A percentile compares a stretch with the other conserved stretches of the same genome.
Conservation (phyloP, 2,888 invertebrate species). For the Campaea margaritaria region DNA sequence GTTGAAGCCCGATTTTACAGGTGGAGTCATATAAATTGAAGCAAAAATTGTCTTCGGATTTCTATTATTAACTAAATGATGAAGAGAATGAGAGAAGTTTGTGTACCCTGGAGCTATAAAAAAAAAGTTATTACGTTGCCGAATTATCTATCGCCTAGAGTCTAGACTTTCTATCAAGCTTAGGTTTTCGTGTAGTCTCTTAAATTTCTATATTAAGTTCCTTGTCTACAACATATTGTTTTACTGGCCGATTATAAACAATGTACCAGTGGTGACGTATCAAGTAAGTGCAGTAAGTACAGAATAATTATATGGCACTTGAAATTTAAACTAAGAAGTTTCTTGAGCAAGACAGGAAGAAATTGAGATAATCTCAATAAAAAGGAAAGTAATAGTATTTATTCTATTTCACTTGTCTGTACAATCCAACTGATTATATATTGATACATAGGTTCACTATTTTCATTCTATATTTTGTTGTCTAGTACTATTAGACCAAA, state of each 20-base stretch:
- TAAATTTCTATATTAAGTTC: conserved; percentile 28
- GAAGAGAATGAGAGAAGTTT: too few species aligned
- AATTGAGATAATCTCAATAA: conserved; percentile 2
- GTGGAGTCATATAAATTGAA: too few species aligned
- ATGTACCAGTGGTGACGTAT: conserved; percentile 45
- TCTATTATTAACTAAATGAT: too few species aligned
- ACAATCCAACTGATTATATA: background rate
- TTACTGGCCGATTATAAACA: conserved; percentile 19
- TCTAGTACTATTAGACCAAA: background rate
- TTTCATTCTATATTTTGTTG: background rate
- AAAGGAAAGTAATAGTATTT: conserved; percentile 7
- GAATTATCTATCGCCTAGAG: too few species aligned
- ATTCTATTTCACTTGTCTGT: conserved; percentile 6
- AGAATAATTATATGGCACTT: conserved; percentile 74
- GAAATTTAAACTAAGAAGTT: conserved; percentile 52
- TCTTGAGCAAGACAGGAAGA: conserved; percentile 58
- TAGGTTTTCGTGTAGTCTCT: background rate
- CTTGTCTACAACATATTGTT: conserved; percentile 17
- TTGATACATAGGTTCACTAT: background rate
- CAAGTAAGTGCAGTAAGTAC: conserved; percentile 60
- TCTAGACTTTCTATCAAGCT: background rate
- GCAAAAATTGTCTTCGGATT: too few species aligned
- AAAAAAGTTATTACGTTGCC: too few species aligned
- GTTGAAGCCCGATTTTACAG: too few species aligned
- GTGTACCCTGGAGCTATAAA: too few species aligned